Evolutionary conservation across 1,140 invertebrate genomes (phyloP).

Genomic region (Cotesia glomerata): DNA sequence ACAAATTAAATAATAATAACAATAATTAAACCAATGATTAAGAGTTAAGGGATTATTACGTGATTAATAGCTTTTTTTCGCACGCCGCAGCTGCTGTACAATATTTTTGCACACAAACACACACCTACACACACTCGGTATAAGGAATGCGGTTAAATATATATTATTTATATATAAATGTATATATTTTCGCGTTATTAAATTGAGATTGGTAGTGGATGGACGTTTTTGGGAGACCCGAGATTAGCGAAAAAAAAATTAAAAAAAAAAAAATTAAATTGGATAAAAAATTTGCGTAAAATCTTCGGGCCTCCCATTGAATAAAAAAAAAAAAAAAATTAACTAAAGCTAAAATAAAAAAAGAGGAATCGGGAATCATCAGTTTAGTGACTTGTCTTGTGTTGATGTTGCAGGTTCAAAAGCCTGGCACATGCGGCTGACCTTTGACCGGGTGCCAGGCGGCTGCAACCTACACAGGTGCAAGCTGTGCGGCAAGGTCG

Average conservation of each 20-base stretch:
- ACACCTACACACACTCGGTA: slow-evolving; percentile 9
- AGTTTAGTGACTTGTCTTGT: slow-evolving; percentile 68
- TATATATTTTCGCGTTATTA: background rate
- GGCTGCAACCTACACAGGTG: slow-evolving; percentile 87
- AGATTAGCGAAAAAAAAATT: background rate
- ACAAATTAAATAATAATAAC: slow-evolving; percentile 17
- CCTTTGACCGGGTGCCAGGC: slow-evolving; percentile 86
- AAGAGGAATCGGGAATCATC: slow-evolving; percentile 47
- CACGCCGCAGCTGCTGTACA: slow-evolving; percentile 28
- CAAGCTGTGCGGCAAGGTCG: slow-evolving; percentile 89
- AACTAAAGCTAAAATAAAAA: slow-evolving; percentile 6
- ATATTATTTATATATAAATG: background rate
- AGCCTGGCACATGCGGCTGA: slow-evolving; percentile 90
- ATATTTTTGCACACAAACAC: slow-evolving; percentile 8
- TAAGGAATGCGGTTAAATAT: slow-evolving; percentile 6
- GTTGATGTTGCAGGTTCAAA: slow-evolving; percentile 83
- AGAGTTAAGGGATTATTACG: background rate
- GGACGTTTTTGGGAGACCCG: slow-evolving; percentile 24
- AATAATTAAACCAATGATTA: slow-evolving; percentile 9
- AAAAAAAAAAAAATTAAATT: background rate
- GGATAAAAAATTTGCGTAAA: slow-evolving; percentile 1
- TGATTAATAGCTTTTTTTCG: slow-evolving; percentile 16
- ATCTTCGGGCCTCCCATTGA: no score
- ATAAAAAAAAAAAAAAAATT: slow-evolving; percentile 20
- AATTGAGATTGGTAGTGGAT: slow-evolving; percentile 15